Conservation (phyloP, 2,797 vertebrate genomes). For the Arrhamphus sclerolepis region DNA sequence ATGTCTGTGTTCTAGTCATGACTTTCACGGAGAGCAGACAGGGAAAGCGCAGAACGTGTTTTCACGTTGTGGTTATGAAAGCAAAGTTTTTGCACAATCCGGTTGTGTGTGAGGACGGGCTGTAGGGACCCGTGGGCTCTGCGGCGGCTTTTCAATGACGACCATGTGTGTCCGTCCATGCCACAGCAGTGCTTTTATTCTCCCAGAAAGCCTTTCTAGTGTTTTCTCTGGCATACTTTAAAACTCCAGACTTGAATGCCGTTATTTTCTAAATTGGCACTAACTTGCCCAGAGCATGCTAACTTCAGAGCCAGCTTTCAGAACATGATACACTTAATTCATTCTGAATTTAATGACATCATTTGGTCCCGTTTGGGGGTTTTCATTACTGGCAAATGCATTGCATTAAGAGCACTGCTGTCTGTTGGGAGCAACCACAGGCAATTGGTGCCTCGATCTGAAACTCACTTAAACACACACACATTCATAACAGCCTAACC, state of each 20-base stretch:
- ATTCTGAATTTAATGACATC: slow-evolving; percentile 78
- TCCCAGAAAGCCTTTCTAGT: slow-evolving; percentile 64
- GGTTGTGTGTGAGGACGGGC: slow-evolving; percentile 46
- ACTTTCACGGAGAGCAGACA: slow-evolving; percentile 18
- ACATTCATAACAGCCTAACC: slow-evolving; percentile 48
- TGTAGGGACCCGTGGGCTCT: slow-evolving; percentile 33
- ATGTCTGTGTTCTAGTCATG: slow-evolving; percentile 26
- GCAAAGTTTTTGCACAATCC: slow-evolving; percentile 38
- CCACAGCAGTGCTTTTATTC: slow-evolving; percentile 73
- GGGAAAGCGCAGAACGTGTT: slow-evolving; percentile 17
- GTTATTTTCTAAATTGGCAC: slow-evolving; percentile 78
- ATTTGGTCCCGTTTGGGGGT: slow-evolving; percentile 71
- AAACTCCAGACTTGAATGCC: slow-evolving; percentile 51
- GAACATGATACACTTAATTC: slow-evolving; percentile 76
- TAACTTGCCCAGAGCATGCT: slow-evolving; percentile 67
- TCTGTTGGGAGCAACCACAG: slow-evolving; percentile 68
- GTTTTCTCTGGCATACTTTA: slow-evolving; percentile 66
- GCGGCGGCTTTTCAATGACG: slow-evolving; percentile 47
- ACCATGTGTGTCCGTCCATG: slow-evolving; percentile 60
- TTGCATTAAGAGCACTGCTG: slow-evolving; percentile 60
- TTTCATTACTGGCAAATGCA: slow-evolving; percentile 73
- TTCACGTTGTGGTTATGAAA: slow-evolving; percentile 15
- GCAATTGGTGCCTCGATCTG: slow-evolving; percentile 55
- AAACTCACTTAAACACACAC: slow-evolving; percentile 35
- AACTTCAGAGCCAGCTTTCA: slow-evolving; percentile 71